Evolutionary conservation across 2,797 vertebrate species (phyloP).

Genomic region (Amblyopsis hoosieri): DNA sequence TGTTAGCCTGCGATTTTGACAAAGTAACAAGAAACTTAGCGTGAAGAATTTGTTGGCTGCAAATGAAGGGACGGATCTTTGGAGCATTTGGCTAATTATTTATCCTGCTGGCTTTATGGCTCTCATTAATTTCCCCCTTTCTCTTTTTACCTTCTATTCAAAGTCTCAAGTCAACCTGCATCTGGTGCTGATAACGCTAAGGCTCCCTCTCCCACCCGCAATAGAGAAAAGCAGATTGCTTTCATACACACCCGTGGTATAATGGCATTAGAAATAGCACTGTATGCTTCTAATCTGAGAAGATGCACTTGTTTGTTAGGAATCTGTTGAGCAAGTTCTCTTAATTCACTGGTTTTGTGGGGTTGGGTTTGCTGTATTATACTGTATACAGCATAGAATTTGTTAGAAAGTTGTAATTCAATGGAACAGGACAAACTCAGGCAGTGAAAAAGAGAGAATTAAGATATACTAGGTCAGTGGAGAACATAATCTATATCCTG

Average conservation of each 20-base stretch:
- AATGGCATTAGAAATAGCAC: conserved; percentile 62
- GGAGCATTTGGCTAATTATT: conserved; percentile 79
- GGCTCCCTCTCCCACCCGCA: conserved; percentile 59
- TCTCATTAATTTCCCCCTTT: conserved; percentile 80
- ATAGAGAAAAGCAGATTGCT: conserved; percentile 48
- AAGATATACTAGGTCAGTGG: not conserved
- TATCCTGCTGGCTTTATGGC: conserved; percentile 81
- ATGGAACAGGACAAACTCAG: not conserved
- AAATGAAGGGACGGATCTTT: conserved; percentile 68
- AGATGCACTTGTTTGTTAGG: conserved; percentile 35
- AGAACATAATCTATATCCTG: conserved; percentile 8
- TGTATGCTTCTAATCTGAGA: conserved; percentile 46
- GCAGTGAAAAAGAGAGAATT: not conserved
- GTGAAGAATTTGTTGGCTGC: conserved; percentile 51
- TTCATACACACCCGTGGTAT: conserved; percentile 56
- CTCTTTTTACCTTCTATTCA: conserved; percentile 79
- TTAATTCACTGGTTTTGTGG: conserved; percentile 24
- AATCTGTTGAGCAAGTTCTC: conserved; percentile 32
- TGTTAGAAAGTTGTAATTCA: conserved; percentile 1
- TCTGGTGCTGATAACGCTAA: conserved; percentile 79
- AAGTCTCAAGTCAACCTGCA: conserved; percentile 80
- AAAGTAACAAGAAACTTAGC: conserved; percentile 53
- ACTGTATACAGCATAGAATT: conserved; percentile 1
- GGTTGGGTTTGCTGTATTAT: conserved; percentile 3
- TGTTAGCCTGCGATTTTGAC: conserved; percentile 55